Evolutionary conservation across 2,113 vertebrate species (phyloP), one percentile per base, ranked within the genome.

Genomic region (Megaptera novaeangliae): DNA sequence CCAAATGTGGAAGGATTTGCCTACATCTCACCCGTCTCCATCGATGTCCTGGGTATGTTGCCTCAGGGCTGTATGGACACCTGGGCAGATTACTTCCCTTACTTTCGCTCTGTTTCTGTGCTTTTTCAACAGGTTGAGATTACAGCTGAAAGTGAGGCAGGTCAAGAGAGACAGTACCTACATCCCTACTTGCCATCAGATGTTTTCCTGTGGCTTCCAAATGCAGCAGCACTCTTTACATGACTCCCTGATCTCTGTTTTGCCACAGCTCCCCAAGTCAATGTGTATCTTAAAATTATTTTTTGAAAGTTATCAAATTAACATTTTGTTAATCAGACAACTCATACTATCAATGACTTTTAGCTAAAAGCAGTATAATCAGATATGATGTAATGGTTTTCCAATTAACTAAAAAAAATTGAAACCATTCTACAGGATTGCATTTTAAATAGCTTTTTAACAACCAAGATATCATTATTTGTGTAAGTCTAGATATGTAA

Each of bases 241-340:
- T 68, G 55, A 55, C 46, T 86, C 2, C 25, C 9, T 90, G 36
- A 9, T 63, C 6, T 80, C 41, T 66, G 4, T 84, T 69, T 94
- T 75, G 49, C 44, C 15, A 6, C 15, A 34, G n/a, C 8, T 94
- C 31, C 44, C 64, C 46, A 66, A 64, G 31, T 59, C 52, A 34
- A n/a, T 41, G 18, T 46, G 9, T 68, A 59, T 52, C 31, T 78
- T 57, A 86, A 81, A 64, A 82, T 95, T 55, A 82, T 68, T 75
- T 72, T 85, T n/a, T 46, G 14, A 55, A 71, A 82, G 59, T 75
- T 69, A 18, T 63, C 52, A 41, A 36, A 68, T 46, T 75, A 52
- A 88, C 27, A 72, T 77, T 72, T 91, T 88, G n/a, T 82, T 93
- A 63, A 83, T 74, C 61, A 63, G 75, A 88, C 74, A 93, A 78